Evolutionary conservation across 2,797 vertebrate species (phyloP).

Genomic region (Sebastes vulpes): DNA sequence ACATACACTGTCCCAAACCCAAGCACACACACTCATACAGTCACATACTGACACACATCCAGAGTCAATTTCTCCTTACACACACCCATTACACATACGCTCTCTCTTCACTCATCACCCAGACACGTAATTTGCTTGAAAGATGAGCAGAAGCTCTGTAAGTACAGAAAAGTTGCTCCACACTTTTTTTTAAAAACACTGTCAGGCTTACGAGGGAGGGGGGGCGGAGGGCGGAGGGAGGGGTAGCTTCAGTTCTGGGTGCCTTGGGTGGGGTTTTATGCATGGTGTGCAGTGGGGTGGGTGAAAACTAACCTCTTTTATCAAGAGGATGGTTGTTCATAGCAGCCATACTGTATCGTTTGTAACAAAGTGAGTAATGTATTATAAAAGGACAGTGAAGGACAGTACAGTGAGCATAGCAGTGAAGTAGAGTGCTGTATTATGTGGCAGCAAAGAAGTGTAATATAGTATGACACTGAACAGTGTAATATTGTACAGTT

Average conservation of each 20-base stretch:
- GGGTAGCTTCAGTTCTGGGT: conserved; percentile 39
- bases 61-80: not conserved
- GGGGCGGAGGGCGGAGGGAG: conserved; percentile 26
- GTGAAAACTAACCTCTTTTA: conserved; percentile 62
- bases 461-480: not conserved
- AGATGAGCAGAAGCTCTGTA: conserved; percentile 32
- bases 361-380: not conserved
- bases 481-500: not conserved
- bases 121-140: not conserved
- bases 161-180: conserved; percentile 22
- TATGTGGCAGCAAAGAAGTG: not conserved
- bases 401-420: not conserved
- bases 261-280: conserved; percentile 50
- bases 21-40: conserved; percentile 15
- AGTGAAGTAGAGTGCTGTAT: not conserved
- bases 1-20: conserved; percentile 28
- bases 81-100: not conserved
- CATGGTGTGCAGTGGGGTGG: conserved; percentile 67
- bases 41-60: not conserved
- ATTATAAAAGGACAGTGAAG: not conserved
- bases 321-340: conserved; percentile 65
- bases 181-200: conserved; percentile 21
- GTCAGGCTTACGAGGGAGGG: conserved; percentile 75
- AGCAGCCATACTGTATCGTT: not conserved
- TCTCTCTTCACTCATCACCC: not conserved